A percentile compares a stretch with the other conserved stretches of the same genome.
phyloP scores from a whole-genome alignment of 2,888 invertebrate genomes.

The Agonum fuliginosum region DNA sequence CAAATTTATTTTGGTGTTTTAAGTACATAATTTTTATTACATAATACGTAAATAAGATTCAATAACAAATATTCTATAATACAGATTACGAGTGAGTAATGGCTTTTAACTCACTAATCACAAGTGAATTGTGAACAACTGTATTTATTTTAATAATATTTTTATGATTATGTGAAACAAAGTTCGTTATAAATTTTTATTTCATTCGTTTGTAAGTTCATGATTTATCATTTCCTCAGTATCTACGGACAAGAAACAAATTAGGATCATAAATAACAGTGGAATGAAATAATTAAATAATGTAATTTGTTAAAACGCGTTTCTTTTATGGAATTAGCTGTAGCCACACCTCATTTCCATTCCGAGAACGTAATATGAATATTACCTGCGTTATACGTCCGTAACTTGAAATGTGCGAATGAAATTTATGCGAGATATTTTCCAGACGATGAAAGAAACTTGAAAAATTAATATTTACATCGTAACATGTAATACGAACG shows the following conservation, averaged over 20 bases:
- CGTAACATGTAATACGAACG: not conserved
- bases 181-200: not conserved
- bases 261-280: constrained; percentile 23
- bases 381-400: not conserved
- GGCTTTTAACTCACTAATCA: too few species aligned
- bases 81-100: too few species aligned
- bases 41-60: too few species aligned
- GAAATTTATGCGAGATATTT: constrained; percentile 22
- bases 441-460: not conserved
- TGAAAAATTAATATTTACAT: constrained; percentile 4
- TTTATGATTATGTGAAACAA: too few species aligned
- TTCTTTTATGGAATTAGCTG: constrained; percentile 34
- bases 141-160: too few species aligned
- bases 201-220: not conserved
- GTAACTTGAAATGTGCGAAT: not conserved
- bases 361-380: not conserved
- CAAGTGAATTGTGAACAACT: too few species aligned
- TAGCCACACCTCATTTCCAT: constrained; percentile 14
- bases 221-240: not conserved
- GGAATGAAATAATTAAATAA: constrained; percentile 45
- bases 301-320: constrained; percentile 33
- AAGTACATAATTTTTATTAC: too few species aligned
- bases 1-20: too few species aligned
- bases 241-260: not conserved
- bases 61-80: too few species aligned